Conservation (phyloP, 2,888 invertebrate species). For the Hanleya hanleyi region DNA sequence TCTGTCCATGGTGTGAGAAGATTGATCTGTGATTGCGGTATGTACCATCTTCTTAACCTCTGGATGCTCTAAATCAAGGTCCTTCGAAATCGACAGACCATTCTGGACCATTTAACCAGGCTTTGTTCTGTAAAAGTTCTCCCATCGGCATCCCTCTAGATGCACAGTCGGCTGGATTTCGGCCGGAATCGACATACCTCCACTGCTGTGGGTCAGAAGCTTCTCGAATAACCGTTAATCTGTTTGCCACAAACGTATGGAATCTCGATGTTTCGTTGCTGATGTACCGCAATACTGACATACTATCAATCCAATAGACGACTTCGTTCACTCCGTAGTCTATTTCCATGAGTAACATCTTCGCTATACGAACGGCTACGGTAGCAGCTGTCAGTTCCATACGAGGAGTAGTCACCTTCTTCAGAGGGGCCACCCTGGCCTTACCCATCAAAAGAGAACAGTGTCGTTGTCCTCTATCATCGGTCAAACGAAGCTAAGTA, state of each 20-base stretch:
- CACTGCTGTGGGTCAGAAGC: slow-evolving; percentile 12
- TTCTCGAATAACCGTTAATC: slow-evolving; percentile 25
- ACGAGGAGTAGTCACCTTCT: slow-evolving; percentile 25
- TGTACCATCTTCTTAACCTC: no score
- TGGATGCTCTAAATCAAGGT: no score
- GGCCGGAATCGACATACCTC: slow-evolving; percentile 7
- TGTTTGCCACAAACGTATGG: slow-evolving; percentile 36
- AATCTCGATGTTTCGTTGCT: slow-evolving; percentile 22
- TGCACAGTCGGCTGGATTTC: slow-evolving; percentile 19
- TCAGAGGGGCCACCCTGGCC: slow-evolving; percentile 31
- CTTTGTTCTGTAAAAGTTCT: neutral
- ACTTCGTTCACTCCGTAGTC: slow-evolving; percentile 5
- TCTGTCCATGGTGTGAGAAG: slow-evolving; percentile 2
- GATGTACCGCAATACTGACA: slow-evolving; percentile 26
- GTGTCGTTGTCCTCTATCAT: slow-evolving; percentile 17
- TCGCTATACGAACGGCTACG: slow-evolving; percentile 14
- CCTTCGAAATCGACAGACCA: no score
- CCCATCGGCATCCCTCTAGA: slow-evolving; percentile 20
- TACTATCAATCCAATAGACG: slow-evolving; percentile 24
- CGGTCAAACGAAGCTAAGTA: slow-evolving; percentile 27
- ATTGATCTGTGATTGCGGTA: no score
- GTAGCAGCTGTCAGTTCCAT: slow-evolving; percentile 36
- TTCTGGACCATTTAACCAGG: slow-evolving; percentile 24
- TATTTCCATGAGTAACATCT: slow-evolving; percentile 13
- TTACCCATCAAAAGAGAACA: slow-evolving; percentile 37